Evolutionary conservation across 2,113 vertebrate species (phyloP).

Genomic region (Apodemus speciosus): DNA sequence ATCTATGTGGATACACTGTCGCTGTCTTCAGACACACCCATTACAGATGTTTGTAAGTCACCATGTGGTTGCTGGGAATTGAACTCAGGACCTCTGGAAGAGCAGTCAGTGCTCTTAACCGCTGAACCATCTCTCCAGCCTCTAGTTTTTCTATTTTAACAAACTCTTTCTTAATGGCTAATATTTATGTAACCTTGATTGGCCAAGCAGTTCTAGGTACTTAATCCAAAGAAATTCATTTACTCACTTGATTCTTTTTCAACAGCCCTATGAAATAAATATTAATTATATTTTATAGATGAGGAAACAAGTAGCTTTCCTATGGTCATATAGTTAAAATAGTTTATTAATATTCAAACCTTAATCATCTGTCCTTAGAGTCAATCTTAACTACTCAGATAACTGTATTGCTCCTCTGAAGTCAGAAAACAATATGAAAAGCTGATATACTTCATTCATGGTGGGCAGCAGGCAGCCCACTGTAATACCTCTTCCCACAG

Average conservation of each 20-base stretch:
- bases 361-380: conserved; percentile 37
- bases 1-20: too few relatives aligned
- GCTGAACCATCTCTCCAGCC: too few relatives aligned
- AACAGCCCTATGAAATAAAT: conserved; percentile 35
- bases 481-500: conserved; percentile 76
- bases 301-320: conserved; percentile 51
- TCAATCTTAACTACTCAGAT: conserved; percentile 15
- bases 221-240: conserved; percentile 47
- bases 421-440: conserved; percentile 48
- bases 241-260: conserved; percentile 55
- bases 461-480: conserved; percentile 26
- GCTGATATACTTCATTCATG: neutral
- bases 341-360: conserved; percentile 48
- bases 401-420: conserved; percentile 36
- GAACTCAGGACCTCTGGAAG: too few relatives aligned
- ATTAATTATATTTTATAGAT: conserved; percentile 58
- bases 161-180: neutral
- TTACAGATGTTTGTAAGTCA: too few relatives aligned
- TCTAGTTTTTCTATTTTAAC: conserved; percentile 49
- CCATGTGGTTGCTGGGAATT: too few relatives aligned
- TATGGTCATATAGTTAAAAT: conserved; percentile 1
- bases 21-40: too few relatives aligned
- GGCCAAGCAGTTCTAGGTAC: conserved; percentile 23
- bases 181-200: conserved; percentile 35
- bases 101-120: too few relatives aligned